These are phyloP conservation scores for Strix aluco DNA, from an alignment of 2,113 vertebrate genomes.

Conservation along the genomic window DNA sequence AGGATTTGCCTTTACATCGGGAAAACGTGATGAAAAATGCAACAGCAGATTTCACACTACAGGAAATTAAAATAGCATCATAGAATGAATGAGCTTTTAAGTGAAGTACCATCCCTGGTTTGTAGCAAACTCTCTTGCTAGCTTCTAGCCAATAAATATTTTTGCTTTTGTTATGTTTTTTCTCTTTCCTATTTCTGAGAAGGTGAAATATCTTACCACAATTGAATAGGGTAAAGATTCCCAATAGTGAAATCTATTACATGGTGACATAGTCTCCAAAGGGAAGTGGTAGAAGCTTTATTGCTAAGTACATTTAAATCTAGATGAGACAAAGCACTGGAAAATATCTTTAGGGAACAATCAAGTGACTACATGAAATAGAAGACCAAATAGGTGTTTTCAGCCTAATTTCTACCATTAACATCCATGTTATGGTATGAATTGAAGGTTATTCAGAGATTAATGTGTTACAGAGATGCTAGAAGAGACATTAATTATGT, in stretches of 20 bases:
- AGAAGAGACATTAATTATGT: neutral
- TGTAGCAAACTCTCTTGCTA: neutral
- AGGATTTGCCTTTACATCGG: neutral
- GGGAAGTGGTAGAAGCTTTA: conserved; percentile 32
- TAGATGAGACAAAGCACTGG: neutral
- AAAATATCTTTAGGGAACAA: conserved; percentile 47
- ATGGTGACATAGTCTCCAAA: conserved; percentile 16
- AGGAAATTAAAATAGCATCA: neutral
- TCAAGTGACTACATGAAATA: neutral
- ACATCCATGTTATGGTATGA: neutral
- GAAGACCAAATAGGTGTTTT: conserved; percentile 34
- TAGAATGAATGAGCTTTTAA: neutral
- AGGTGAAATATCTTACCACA: neutral
- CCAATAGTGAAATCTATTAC: conserved; percentile 34
- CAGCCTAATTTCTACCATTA: neutral
- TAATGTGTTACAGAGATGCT: neutral
- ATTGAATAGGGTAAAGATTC: conserved; percentile 31
- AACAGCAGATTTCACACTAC: neutral
- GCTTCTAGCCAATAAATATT: neutral
- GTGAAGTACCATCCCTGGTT: neutral
- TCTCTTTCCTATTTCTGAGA: neutral
- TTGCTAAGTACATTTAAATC: conserved; percentile 33
- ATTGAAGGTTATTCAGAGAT: neutral
- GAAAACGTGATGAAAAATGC: neutral
- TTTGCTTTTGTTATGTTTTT: conserved; percentile 3